A percentile compares a stretch with the other conserved stretches of the same genome.
phyloP scores from a whole-genome alignment of 1,140 invertebrate genomes.

The Trachymyrmex cornetzi region DNA sequence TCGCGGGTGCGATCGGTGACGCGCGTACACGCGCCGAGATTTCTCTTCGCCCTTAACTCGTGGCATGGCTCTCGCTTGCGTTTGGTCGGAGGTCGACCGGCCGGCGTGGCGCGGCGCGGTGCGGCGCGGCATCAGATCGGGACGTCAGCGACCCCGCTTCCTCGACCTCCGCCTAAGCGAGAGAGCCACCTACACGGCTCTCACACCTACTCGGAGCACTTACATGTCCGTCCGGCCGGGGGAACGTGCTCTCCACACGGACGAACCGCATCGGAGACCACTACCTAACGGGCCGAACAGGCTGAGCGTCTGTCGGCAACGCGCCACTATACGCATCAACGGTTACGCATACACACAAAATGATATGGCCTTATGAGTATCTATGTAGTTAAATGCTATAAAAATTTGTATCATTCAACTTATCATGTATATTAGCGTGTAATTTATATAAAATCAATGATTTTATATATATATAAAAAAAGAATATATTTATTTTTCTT shows the following conservation, averaged over 20 bases:
- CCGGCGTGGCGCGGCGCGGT: background rate
- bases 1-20: background rate
- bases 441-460: background rate
- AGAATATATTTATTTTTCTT: too few species aligned
- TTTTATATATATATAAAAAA: background rate
- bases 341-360: constrained; percentile 21
- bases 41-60: constrained; percentile 42
- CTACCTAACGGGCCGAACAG: constrained; percentile 54
- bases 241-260: constrained; percentile 49
- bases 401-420: background rate
- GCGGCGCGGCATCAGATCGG: background rate
- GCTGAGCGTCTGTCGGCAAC: constrained; percentile 43
- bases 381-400: background rate
- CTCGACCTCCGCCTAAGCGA: constrained; percentile 68
- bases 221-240: constrained; percentile 31
- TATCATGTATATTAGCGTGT: background rate
- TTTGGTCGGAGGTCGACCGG: constrained; percentile 41
- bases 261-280: constrained; percentile 56
- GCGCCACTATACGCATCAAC: constrained; percentile 47
- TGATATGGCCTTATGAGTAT: background rate
- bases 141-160: constrained; percentile 59
- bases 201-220: constrained; percentile 60
- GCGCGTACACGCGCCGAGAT: constrained; percentile 44
- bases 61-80: constrained; percentile 60
- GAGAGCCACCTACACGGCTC: constrained; percentile 75